Evolutionary conservation across 2,888 invertebrate species (phyloP).

Genomic region (Trachelus troglodyta): DNA sequence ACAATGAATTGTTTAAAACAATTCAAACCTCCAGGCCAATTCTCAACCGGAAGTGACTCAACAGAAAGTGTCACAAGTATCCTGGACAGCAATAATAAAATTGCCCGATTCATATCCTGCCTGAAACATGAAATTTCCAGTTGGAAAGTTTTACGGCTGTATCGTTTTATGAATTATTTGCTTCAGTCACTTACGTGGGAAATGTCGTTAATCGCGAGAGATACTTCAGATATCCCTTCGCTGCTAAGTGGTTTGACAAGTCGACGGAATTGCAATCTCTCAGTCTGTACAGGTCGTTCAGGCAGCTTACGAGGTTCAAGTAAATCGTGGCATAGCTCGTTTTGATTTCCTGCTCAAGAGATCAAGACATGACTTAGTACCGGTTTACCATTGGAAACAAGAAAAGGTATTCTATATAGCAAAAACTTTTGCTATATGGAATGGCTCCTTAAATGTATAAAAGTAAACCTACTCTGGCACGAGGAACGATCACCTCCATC

Average conservation of each 20-base stretch:
- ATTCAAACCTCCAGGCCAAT: slow-evolving; percentile 10
- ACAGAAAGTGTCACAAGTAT: slow-evolving; percentile 9
- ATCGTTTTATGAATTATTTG: neutral
- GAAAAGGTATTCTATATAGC: neutral
- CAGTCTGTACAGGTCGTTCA: slow-evolving; percentile 36
- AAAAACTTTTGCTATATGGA: neutral
- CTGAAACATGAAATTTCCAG: slow-evolving; percentile 2
- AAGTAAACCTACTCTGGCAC: neutral
- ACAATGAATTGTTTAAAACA: slow-evolving; percentile 32
- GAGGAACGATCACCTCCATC: neutral
- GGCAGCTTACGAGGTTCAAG: slow-evolving; percentile 30
- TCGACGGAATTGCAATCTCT: slow-evolving; percentile 26
- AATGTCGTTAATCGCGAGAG: slow-evolving; percentile 32
- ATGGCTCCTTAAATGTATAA: neutral
- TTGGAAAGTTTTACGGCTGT: neutral
- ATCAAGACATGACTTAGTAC: neutral
- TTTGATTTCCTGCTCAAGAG: neutral
- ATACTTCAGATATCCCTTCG: slow-evolving; percentile 42
- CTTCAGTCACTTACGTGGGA: slow-evolving; percentile 9
- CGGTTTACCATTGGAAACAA: neutral
- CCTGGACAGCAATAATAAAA: slow-evolving; percentile 7
- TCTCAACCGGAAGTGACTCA: slow-evolving; percentile 7
- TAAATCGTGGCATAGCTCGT: neutral
- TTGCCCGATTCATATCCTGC: neutral
- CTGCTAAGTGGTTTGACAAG: slow-evolving; percentile 38